Evolutionary conservation across 2,797 vertebrate genomes (phyloP).

Genomic region (Lepilemur ruficaudatus): DNA sequence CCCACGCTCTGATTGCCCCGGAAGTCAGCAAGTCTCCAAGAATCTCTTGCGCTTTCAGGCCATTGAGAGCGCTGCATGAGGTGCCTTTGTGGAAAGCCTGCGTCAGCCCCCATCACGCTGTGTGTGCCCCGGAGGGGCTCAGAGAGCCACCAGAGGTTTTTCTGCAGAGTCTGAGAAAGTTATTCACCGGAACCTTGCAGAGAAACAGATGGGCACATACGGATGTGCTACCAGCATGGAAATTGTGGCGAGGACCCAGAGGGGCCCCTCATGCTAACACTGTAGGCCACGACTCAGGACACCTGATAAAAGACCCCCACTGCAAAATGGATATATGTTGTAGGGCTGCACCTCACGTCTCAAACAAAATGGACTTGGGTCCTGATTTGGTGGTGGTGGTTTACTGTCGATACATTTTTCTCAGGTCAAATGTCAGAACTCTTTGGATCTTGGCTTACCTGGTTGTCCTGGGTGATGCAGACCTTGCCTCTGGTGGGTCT

Average conservation of each 20-base stretch:
- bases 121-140: rapidly evolving
- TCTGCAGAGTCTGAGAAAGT: not conserved
- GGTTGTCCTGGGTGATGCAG: constrained; percentile 89
- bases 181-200: not conserved
- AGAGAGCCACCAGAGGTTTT: not conserved
- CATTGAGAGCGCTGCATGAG: not conserved
- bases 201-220: not conserved
- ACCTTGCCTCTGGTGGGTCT: constrained; percentile 86
- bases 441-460: constrained; percentile 87
- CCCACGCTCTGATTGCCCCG: not conserved
- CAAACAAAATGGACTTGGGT: not conserved
- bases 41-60: not conserved
- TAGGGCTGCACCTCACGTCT: not conserved
- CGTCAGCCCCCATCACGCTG: not conserved
- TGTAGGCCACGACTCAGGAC: not conserved
- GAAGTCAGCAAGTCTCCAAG: not conserved
- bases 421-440: not conserved
- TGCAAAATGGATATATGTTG: rapidly evolving
- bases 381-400: not conserved
- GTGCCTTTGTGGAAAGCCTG: not conserved
- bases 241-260: not conserved
- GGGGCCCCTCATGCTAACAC: not conserved
- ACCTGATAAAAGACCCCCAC: not conserved
- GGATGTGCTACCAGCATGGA: not conserved
- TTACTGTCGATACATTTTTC: not conserved